Evolutionary conservation across 1,140 invertebrate species (phyloP), one percentile per base, ranked within the genome.

Genomic region (Cotesia glomerata): DNA sequence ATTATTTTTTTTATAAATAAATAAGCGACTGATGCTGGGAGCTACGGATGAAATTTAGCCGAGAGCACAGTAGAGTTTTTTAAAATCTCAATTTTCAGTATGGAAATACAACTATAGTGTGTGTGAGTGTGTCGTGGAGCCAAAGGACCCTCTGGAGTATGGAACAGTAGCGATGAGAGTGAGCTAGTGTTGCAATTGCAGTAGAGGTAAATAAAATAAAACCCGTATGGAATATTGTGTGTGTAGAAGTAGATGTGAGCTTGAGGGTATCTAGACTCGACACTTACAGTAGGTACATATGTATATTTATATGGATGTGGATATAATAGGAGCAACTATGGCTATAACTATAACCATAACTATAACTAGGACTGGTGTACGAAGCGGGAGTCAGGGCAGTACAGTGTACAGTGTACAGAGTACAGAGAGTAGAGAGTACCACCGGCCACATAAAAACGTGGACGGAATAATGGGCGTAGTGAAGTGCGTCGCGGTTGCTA

Each of bases 401-500:
- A 35, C 13, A 54, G 16, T 7, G 13, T 16, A 26, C 4, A 56
- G 52, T 59, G 45, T 9, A 61, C 34, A 13, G 45, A 45, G 39
- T 14, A 16, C 58, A 54, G 56, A 65, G 51, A 35, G 68, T 7
- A 51, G 68, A 66, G 56, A 59, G 69, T 49, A 69, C 76, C 63
- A 75, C 58, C 64, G 70, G 73, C 73, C 80, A 74, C 78, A 78
- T 80, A 75, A 72, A 81, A 79, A 77, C 78, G 79, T 76, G 76
- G 64, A 74, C 74, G 69, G 73, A 71, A 75, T 81, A 84, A 83
- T 78, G 71, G 80, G 77, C 75, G 77, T 68, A 82, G 82, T 82
- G 79, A 83, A 84, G 82, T 83, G 79, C 81, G 80, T 81, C 80
- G 81, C 76, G 78, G 77, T 80, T 77, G 76, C 76, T 76, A 61